Base-by-base conservation (phyloP, 1,140 invertebrate species). In the Drosophila asahinai region DNA sequence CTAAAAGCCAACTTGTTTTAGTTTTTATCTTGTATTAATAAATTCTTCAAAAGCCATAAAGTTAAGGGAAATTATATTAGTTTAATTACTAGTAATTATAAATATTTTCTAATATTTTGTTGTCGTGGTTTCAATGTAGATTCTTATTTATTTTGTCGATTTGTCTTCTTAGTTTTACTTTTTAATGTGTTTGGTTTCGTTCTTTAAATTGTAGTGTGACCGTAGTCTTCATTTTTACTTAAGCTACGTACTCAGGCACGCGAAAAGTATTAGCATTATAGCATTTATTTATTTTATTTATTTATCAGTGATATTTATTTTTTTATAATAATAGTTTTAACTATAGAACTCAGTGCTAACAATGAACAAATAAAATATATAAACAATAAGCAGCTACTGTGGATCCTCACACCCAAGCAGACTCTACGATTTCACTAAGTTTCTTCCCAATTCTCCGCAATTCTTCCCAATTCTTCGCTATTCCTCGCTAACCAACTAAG, bases 351-450 rank as follows among this genome's bases (percentile, higher is more conserved):
- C 7, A 30, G 27, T 30, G 27, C 27, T 30, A 7, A 30, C 6
- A 7, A 1, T 42, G 7, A 43, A 22, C 17, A 48, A 48, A 47
- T 14, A 30, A 15, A 22, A 22, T 6, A 11, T 19, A n/a, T 22
- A 33, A 8, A 60, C 62, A 59, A 59, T 33, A 8, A 36, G 5
- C 11, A 15, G 8, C n/a, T 27, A 19, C 14, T 40, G n/a, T 62
- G 3, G 0, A 17, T 14, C 57, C 9, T 11, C 14, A 30, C 25
- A 22, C 14, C n/a, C 27, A 5, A 19, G 7, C 9, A 30, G 25
- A 17, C 25, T 30, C 25, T 2, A 15, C 38, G 27, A 62, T 62
- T 65, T 65, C 63, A n/a, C 57, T 5, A 12, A 33, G 12, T 27
- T 33, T 33, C 33, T 55, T 0, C 0, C 0, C 0, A 30, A 30